Base-by-base conservation (phyloP, 2,113 vertebrate genomes). In the Oreochromis spilurus region DNA sequence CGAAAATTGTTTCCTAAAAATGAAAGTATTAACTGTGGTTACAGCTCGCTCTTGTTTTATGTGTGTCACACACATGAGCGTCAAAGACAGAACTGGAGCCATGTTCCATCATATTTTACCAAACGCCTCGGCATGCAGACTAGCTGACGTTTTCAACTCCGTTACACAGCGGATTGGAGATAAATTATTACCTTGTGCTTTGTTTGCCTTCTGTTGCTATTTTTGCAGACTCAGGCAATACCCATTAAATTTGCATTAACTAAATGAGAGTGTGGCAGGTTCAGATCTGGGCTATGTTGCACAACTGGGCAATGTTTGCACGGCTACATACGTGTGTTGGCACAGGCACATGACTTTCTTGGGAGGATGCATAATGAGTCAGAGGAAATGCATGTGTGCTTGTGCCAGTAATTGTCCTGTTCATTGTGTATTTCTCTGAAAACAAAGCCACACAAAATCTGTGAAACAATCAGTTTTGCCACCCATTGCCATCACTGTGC, bases 191-290 rank as follows among this genome's bases (percentile, higher is more conserved):
- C 55, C 50, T 78, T 50, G 4, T 90, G 43, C 50, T 85, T 87
- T 53, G 14, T 84, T 60, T 91, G 77, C 52, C 57, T 83, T 58
- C 11, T 81, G 60, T 60, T 75, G 45, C 40, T 87, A 54, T 88
- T 84, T 86, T 81, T 91, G 92, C 91, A 81, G 79, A 84, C 86
- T 92, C 84, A 50, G 84, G 53, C 81, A 29, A 31, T 48, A 26
- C 77, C 91, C 87, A 93, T 93, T 93, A 93, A 93, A 93, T 82
- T 83, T 62, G 81, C 81, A 93, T 93, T 77, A 87, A 72, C 36
- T 83, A 81, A 92, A 87, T 78, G 82, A 88, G 34, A 81, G 62
- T 24, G 17, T 16, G 48, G 24, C 14, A 53, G 58, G 52, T 84
- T 91, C 48, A 89, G 34, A 87, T 90, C 78, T 85, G 81, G 6